Conservation (phyloP, 2,888 invertebrate species). For the Drosophila pseudotakahashii region DNA sequence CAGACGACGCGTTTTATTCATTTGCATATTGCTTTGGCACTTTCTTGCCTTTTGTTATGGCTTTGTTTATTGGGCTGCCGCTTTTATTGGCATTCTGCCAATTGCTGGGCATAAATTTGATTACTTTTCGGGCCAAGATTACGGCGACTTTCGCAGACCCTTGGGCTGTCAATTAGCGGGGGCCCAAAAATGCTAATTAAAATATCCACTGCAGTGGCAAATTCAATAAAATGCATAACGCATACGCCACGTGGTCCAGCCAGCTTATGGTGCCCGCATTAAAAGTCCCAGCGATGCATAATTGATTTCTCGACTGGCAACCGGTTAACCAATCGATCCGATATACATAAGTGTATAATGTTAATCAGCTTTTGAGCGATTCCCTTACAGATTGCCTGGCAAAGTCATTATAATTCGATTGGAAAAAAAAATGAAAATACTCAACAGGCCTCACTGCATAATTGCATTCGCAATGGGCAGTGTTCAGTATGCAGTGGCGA, state of each 20-base stretch:
- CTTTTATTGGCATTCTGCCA: slow-evolving; percentile 66
- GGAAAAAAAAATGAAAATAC: slow-evolving; percentile 12
- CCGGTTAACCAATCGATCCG: slow-evolving; percentile 25
- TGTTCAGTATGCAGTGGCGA: background rate
- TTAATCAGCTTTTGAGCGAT: slow-evolving; percentile 31
- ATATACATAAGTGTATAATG: slow-evolving; percentile 26
- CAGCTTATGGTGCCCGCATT: slow-evolving; percentile 29
- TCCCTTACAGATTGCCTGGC: slow-evolving; percentile 21
- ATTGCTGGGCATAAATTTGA: slow-evolving; percentile 73
- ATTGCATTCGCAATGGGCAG: slow-evolving; percentile 52
- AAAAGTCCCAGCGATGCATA: slow-evolving; percentile 58
- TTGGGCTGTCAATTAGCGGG: slow-evolving; percentile 63
- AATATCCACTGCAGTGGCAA: slow-evolving; percentile 35
- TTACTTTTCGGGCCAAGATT: slow-evolving; percentile 58
- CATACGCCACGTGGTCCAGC: slow-evolving; percentile 41
- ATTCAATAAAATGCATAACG: slow-evolving; percentile 42
- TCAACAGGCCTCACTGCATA: slow-evolving; percentile 31
- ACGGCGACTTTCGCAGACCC: slow-evolving; percentile 21
- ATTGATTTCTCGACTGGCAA: slow-evolving; percentile 51
- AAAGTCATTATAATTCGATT: slow-evolving; percentile 40
- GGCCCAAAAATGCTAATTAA: slow-evolving; percentile 39
- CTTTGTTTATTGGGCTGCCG: slow-evolving; percentile 69
- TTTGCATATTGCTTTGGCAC: slow-evolving; percentile 75
- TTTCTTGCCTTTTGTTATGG: slow-evolving; percentile 65
- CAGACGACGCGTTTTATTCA: slow-evolving; percentile 69